Base-by-base conservation (phyloP, 1,140 invertebrate species). In the Leptopilina boulardi region DNA sequence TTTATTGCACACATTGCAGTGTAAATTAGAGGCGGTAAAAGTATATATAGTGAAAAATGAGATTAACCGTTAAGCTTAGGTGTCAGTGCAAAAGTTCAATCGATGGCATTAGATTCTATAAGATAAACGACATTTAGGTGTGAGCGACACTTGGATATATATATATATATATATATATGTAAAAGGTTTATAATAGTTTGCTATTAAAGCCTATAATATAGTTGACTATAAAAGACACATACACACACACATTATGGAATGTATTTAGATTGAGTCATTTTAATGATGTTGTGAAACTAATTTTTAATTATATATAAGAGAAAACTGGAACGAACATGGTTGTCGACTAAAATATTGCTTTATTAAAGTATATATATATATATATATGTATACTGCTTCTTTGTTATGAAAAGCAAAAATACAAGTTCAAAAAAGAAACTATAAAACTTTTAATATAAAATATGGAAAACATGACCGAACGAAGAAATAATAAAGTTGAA, bases 71-170 rank as follows among this genome's bases (percentile, higher is more conserved):
- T 66, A 30, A 8, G 26, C 59, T 34, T 66, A n/a, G n/a, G n/a
- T n/a, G 23, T 66, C 23, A 30, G n/a, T n/a, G 59, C 21, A 66
- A 66, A 66, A 66, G 59, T 66, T 34, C 23, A 66, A 66, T 66
- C 59, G 59, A 66, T 66, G 59, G 15, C 59, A 66, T 66, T 66
- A 66, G 59, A 30, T 66, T 66, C 11, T 8, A 38, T 38, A n/a
- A 66, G 59, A 66, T 66, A 66, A 66, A 66, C 23, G 59, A 30
- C 59, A 66, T 15, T 66, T 15, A 66, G 23, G 26, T 66, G 47
- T 51, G 18, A 51, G 47, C 47, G 47, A 51, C 47, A 51, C 47
- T 51, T 51, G 8, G 3, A 51, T 18, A 51, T 51, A 42, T 42
- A 42, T 13, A 9, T 10, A 10, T 41, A 41, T 10, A 41, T 41